These are phyloP conservation scores for Lasiurus cinereus DNA, from an alignment of 2,113 vertebrate genomes.

Conservation along the genomic window DNA sequence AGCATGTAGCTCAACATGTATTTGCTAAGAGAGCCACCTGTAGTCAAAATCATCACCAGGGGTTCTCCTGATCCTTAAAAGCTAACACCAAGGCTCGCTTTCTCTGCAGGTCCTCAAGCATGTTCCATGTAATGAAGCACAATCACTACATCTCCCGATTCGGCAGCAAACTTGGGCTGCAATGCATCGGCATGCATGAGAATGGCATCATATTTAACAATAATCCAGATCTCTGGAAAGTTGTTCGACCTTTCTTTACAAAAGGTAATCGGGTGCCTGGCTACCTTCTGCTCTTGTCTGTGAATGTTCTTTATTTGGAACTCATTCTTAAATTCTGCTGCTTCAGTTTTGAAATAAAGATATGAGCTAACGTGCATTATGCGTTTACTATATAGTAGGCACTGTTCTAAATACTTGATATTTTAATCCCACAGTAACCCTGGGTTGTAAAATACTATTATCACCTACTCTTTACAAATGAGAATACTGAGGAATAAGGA, in stretches of 20 bases:
- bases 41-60: neutral
- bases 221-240: slow-evolving; percentile 92
- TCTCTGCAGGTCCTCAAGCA: slow-evolving; percentile 91
- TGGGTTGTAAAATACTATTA: neutral
- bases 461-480: neutral
- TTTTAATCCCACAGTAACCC: neutral
- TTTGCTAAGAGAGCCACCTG: neutral
- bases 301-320: neutral
- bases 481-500: slow-evolving; percentile 12
- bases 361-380: neutral
- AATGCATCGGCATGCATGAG: slow-evolving; percentile 96
- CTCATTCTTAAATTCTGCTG: neutral
- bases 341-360: slow-evolving; percentile 38
- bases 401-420: neutral
- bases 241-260: slow-evolving; percentile 91
- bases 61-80: neutral
- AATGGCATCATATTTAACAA: slow-evolving; percentile 97
- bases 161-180: slow-evolving; percentile 92
- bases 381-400: neutral
- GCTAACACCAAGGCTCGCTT: neutral
- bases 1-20: neutral
- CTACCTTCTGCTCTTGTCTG: neutral
- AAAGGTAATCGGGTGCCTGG: slow-evolving; percentile 89
- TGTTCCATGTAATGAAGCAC: slow-evolving; percentile 94
- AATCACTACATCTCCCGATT: slow-evolving; percentile 92